Base-by-base conservation (phyloP, 23 tunicate species). In the Trididemnum nubilum region DNA sequence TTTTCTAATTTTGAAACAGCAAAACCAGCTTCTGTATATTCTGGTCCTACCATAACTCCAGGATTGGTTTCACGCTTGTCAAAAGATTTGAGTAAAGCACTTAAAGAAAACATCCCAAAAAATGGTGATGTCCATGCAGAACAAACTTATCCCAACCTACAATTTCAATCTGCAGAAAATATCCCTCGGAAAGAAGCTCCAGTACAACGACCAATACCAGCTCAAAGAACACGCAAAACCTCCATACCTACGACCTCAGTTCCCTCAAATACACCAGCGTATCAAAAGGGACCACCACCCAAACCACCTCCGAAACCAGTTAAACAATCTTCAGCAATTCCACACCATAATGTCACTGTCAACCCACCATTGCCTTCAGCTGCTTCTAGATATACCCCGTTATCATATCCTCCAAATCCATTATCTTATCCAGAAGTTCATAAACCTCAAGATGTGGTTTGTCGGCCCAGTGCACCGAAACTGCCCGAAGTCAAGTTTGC, bases 261-360 rank as follows among this genome's bases (percentile, higher is more conserved):
- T 33, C 38, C 74, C 5, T 9, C 78, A 37, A 38, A 39, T 21
- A 7, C 39, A 28, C 38, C 26, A 3, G 36, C n/a, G 18, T 15
- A 7, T 39, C 81, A 33, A 33, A 75, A 76, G 61, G 89, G 89
- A 1, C 96, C 88, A 33, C 96, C 96, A 30, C 96, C 96, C 18
- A 90, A 80, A 75, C 96, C 96, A 26, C 96, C 89, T 38, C 96
- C 96, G 28, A 90, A 90, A 74, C 96, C 96, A 28, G 54, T 49
- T n/a, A 89, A 89, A 75, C 85, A 78, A 33, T 21, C 33, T n/a
- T 12, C 67, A 21, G 26, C 26, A 24, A 61, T 61, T 21, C 26
- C 28, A 23, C 12, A 49, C 57, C 69, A 63, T 63, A n/a, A 31
- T 33, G 19, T 5, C 3, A 2, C 12, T 30, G n/a, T 31, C 5